Percentiles rank a stretch among this genome's conserved stretches.
phyloP scores from a whole-genome alignment of 1,140 invertebrate genomes.

The Agrypnia vestita region DNA sequence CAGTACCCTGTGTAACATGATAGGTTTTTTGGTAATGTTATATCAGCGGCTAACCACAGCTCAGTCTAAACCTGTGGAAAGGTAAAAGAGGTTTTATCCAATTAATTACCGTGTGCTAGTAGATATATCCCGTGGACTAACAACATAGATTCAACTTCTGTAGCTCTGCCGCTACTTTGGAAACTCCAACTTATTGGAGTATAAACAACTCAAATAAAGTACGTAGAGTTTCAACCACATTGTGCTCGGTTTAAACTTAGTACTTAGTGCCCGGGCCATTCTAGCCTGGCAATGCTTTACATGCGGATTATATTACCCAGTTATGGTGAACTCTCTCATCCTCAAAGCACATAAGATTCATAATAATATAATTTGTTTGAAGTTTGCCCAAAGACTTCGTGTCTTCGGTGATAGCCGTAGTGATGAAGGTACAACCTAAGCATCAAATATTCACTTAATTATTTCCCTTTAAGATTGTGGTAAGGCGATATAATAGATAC shows the following conservation, averaged over 20 bases:
- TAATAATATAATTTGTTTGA: not conserved
- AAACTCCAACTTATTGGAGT: not conserved
- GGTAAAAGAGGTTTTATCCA: too few relatives aligned
- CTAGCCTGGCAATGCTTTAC: not conserved
- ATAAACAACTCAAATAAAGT: conserved; percentile 25
- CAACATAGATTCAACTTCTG: too few relatives aligned
- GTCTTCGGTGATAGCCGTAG: not conserved
- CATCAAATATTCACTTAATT: too few relatives aligned
- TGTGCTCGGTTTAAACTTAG: conserved; percentile 29
- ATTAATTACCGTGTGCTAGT: too few relatives aligned
- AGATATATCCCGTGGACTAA: too few relatives aligned
- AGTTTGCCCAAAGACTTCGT: not conserved
- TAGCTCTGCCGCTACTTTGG: not conserved
- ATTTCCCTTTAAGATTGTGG: too few relatives aligned
- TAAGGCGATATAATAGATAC: too few relatives aligned
- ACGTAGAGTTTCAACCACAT: conserved; percentile 13
- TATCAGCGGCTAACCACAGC: too few relatives aligned
- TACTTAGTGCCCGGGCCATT: conserved; percentile 18
- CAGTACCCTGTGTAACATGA: too few relatives aligned
- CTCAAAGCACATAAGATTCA: conserved; percentile 1
- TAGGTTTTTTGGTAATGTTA: too few relatives aligned
- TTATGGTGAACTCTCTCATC: conserved; percentile 16
- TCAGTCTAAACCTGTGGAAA: too few relatives aligned
- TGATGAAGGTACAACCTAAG: not conserved
- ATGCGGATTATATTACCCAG: conserved; percentile 19